These are phyloP conservation scores for Achatina immaculata DNA, from an alignment of 1,140 invertebrate species.

Conservation along the genomic window DNA sequence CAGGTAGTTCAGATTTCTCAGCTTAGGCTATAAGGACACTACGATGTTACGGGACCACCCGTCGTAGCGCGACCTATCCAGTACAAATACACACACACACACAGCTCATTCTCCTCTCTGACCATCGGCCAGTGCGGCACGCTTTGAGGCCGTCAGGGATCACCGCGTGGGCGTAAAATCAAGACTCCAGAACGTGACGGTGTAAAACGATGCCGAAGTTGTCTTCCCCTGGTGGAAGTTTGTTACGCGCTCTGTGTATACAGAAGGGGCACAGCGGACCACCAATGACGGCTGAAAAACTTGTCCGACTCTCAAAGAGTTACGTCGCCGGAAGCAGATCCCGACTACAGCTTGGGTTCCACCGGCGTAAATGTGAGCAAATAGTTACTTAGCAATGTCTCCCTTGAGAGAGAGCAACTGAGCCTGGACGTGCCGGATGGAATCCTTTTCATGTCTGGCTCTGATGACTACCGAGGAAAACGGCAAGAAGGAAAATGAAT, in stretches of 20 bases:
- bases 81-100: not conserved
- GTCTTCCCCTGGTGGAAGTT: not conserved
- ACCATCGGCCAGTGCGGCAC: not conserved
- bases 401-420: not conserved
- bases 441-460: constrained; percentile 16
- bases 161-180: not conserved
- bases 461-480: no score
- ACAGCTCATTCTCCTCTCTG: not conserved
- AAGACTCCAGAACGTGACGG: not conserved
- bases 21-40: no score
- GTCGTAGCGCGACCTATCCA: not conserved
- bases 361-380: not conserved
- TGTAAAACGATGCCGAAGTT: not conserved
- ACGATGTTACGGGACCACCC: not conserved
- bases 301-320: not conserved
- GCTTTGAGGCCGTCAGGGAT: constrained; percentile 4
- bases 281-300: not conserved
- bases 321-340: not conserved
- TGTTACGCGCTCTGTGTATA: not conserved
- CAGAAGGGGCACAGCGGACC: not conserved
- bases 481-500: no score
- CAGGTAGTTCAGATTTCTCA: no score
- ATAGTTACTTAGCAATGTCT: constrained; percentile 20
- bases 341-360: constrained; percentile 35
- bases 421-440: not conserved